These are phyloP conservation scores for Akabosia matsudoensis DNA, from an alignment of 1,140 invertebrate genomes.

Conservation along the genomic window DNA sequence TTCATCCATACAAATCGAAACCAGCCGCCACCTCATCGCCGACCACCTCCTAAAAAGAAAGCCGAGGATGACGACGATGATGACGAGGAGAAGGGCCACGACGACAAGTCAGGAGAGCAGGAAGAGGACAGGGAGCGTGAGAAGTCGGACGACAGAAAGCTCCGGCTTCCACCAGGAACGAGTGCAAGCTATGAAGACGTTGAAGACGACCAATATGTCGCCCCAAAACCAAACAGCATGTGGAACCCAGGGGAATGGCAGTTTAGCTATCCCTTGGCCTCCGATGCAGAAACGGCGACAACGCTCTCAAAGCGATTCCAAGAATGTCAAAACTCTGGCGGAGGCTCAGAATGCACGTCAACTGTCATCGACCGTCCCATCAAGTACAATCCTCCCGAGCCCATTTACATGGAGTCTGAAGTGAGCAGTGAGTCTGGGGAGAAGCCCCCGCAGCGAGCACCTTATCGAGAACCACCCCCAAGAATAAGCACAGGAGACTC, in stretches of 20 bases:
- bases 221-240: background rate
- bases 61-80: constrained; percentile 18
- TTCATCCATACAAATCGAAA: constrained; percentile 3
- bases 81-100: background rate
- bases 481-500: background rate
- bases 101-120: background rate
- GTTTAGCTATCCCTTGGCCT: background rate
- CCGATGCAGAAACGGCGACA: background rate
- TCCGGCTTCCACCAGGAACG: background rate
- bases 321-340: background rate
- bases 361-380: background rate
- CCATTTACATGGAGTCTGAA: background rate
- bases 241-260: background rate
- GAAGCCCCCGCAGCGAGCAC: background rate
- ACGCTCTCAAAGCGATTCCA: constrained; percentile 4
- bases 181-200: constrained; percentile 7
- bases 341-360: background rate
- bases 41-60: background rate
- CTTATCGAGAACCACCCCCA: background rate
- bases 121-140: background rate
- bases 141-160: constrained; percentile 7
- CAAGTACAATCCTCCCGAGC: constrained; percentile 1
- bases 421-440: constrained; percentile 6
- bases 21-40: background rate
- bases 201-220: background rate